These are phyloP conservation scores for Semicossyphus pulcher DNA, from an alignment of 2,113 vertebrate species.

Conservation along the genomic window DNA sequence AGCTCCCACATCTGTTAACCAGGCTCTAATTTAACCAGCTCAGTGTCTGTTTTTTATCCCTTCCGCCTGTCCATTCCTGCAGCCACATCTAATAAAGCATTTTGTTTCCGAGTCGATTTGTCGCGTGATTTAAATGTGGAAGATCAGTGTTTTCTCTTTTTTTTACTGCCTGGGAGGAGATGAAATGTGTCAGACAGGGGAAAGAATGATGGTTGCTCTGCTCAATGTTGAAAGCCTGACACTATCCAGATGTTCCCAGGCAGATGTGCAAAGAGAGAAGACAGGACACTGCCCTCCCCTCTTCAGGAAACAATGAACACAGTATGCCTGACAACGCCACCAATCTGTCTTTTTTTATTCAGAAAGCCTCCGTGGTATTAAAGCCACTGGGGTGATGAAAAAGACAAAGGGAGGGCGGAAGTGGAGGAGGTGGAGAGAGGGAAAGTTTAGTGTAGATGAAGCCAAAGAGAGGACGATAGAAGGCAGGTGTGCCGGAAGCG, in stretches of 20 bases:
- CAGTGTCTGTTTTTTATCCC: conserved; percentile 53
- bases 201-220: conserved; percentile 73
- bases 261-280: conserved; percentile 79
- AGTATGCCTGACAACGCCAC: conserved; percentile 62
- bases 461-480: background rate
- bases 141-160: conserved; percentile 51
- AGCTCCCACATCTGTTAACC: conserved; percentile 63
- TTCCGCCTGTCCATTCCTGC: conserved; percentile 35
- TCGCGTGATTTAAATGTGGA: conserved; percentile 68
- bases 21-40: conserved; percentile 40
- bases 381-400: conserved; percentile 35
- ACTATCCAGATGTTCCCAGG: conserved; percentile 80
- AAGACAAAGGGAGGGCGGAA: conserved; percentile 50
- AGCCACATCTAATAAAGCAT: conserved; percentile 71
- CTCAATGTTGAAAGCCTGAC: conserved; percentile 72
- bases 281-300: conserved; percentile 51
- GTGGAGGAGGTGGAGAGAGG: background rate
- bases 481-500: conserved; percentile 33
- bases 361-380: conserved; percentile 41
- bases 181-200: conserved; percentile 60
- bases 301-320: conserved; percentile 71
- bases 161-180: conserved; percentile 47
- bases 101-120: conserved; percentile 76
- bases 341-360: conserved; percentile 64
- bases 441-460: conserved; percentile 24